Evolutionary conservation across 2,888 invertebrate species (phyloP), one percentile per base, ranked within the genome.

Genomic region (Escarpia spicata): DNA sequence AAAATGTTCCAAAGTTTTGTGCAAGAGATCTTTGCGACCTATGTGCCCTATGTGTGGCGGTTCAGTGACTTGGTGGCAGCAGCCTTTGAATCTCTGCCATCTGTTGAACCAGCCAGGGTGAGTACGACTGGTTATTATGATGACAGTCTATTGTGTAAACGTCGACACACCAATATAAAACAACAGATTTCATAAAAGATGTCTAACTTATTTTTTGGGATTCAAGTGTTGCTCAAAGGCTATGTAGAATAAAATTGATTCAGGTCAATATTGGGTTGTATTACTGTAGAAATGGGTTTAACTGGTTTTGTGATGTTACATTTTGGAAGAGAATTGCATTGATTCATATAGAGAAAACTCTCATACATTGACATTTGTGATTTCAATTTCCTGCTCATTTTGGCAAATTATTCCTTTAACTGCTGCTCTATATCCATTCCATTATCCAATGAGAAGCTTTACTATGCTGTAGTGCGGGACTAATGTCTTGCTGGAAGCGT

Each of bases 401-500:
- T 1, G 37, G 44, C 37, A 91, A 31, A 8, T n/a, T 15, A 43
- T 31, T 43, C 43, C 43, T 90, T 43, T n/a, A 12, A 19, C 60
- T 60, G 60, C 75, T 75, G 4, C 52, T 52, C 52, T 52, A 37
- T 37, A 37, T 37, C 37, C 37, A 37, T 37, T 37, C 37, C 37
- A 37, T 19, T 15, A 60, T 6, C 75, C 75, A 75, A 75, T 75
- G 19, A 75, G 75, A 75, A n/a, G 75, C n/a, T 6, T 75, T 75
- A 26, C 75, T 75, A 26, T 75, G 75, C 19, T 75, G 75, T 75
- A 75, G 75, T 75, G 75, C 75, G 75, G 75, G 75, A 75, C 75
- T 75, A 75, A 75, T 98, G 75, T 75, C 93, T 98, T 98, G 96
- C 97, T 98, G 96, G 98, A 98, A 97, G 98, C 98, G 0, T 98